Conservation (phyloP, 1,140 invertebrate species). For the Oedothorax gibbosus region DNA sequence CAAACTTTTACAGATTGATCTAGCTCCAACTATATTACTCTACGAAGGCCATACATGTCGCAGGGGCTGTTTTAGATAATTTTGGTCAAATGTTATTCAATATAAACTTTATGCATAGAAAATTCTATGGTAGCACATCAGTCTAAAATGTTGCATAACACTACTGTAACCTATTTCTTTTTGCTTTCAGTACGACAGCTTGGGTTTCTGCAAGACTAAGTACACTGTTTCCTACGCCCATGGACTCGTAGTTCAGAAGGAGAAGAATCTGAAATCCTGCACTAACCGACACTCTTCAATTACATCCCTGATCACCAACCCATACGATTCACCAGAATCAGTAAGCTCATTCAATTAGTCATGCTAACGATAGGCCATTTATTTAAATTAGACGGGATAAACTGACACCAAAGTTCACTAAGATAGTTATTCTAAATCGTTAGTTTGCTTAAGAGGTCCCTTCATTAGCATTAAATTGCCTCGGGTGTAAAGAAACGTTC, state of each 20-base stretch:
- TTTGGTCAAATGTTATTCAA: too few relatives aligned
- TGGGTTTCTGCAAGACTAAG: slow-evolving; percentile 35
- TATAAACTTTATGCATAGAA: too few relatives aligned
- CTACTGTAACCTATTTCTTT: neutral
- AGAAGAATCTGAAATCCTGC: slow-evolving; percentile 45
- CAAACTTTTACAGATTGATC: too few relatives aligned
- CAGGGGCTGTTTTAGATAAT: too few relatives aligned
- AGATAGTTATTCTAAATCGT: too few relatives aligned
- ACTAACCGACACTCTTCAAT: slow-evolving; percentile 21
- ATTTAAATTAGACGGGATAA: too few relatives aligned
- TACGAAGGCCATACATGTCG: too few relatives aligned
- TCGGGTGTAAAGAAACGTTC: too few relatives aligned
- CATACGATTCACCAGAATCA: slow-evolving; percentile 23
- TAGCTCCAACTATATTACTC: too few relatives aligned
- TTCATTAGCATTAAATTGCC: too few relatives aligned
- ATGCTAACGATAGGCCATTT: neutral
- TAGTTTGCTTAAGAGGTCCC: too few relatives aligned
- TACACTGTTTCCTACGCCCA: neutral
- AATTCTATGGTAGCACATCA: neutral
- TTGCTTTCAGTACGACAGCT: slow-evolving; percentile 39
- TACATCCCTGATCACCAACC: slow-evolving; percentile 8
- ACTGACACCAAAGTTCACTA: too few relatives aligned
- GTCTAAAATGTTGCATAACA: neutral
- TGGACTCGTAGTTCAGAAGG: slow-evolving; percentile 7
- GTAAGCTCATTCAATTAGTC: slow-evolving; percentile 8